These are phyloP conservation scores for Bhutanitis thaidina DNA, from an alignment of 2,888 invertebrate genomes.

Conservation along the genomic window DNA sequence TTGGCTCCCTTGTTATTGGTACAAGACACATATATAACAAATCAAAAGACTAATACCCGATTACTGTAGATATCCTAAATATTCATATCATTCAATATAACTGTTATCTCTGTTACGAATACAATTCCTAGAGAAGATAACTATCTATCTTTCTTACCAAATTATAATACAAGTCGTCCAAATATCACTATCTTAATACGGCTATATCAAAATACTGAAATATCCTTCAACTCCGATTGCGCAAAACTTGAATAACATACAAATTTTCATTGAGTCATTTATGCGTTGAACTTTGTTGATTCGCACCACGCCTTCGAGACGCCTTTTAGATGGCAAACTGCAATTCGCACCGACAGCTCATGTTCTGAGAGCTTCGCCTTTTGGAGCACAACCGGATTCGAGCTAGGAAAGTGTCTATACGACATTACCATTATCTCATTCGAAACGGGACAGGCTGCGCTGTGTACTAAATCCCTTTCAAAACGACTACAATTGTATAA, in stretches of 20 bases:
- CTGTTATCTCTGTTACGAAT: too few species aligned
- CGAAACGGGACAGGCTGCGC: background rate
- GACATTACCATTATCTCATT: conserved; percentile 18
- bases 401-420: conserved; percentile 2
- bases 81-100: too few species aligned
- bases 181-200: too few species aligned
- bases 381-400: background rate
- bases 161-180: too few species aligned
- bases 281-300: background rate
- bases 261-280: background rate
- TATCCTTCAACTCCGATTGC: too few species aligned
- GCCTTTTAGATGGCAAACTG: background rate
- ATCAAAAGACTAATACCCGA: too few species aligned
- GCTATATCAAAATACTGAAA: too few species aligned
- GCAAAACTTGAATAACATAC: background rate
- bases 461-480: conserved; percentile 13
- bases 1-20: too few species aligned
- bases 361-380: background rate
- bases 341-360: background rate
- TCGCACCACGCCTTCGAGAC: background rate
- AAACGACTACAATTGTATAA: conserved; percentile 16
- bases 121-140: too few species aligned
- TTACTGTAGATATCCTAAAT: too few species aligned
- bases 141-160: too few species aligned
- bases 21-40: too few species aligned